A percentile compares a stretch with the other conserved stretches of the same genome.
These are phyloP conservation scores for Dryocosmus kuriphilus DNA, from an alignment of 2,888 invertebrate genomes.

Conservation along the genomic window DNA sequence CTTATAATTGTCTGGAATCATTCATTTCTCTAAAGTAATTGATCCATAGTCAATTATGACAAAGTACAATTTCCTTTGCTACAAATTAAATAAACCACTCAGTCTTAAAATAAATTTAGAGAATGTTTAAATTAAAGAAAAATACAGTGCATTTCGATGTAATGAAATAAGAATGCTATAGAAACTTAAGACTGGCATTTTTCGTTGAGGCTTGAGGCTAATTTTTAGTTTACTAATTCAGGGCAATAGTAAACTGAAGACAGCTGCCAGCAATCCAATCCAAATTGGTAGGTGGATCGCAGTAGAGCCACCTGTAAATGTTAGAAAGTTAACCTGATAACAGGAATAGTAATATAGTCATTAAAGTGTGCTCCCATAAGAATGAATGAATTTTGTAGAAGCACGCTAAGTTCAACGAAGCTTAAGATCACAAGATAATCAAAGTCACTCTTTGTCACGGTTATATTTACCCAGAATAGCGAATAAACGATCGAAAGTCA, in stretches of 20 bases:
- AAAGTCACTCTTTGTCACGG: constrained; percentile 40
- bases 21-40: neutral
- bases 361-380: constrained; percentile 32
- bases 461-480: constrained; percentile 23
- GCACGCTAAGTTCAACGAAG: constrained; percentile 35
- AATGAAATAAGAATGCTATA: neutral
- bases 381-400: constrained; percentile 35
- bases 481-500: constrained; percentile 21
- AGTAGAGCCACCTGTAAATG: constrained; percentile 35
- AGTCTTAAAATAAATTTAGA: neutral
- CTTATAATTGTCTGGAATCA: constrained; percentile 5
- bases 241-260: constrained; percentile 22
- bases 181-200: too few relatives aligned
- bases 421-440: constrained; percentile 28
- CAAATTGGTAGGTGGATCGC: constrained; percentile 25
- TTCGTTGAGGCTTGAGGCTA: neutral
- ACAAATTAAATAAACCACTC: neutral
- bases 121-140: neutral
- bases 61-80: neutral
- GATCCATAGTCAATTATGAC: neutral
- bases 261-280: constrained; percentile 35
- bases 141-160: neutral
- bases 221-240: constrained; percentile 35
- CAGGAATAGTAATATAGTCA: constrained; percentile 32
- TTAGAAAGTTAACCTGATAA: constrained; percentile 26